Percentiles rank a stretch among this genome's conserved stretches.
phyloP scores from a whole-genome alignment of 1,140 invertebrate species.

The Hycleus phaleratus region DNA sequence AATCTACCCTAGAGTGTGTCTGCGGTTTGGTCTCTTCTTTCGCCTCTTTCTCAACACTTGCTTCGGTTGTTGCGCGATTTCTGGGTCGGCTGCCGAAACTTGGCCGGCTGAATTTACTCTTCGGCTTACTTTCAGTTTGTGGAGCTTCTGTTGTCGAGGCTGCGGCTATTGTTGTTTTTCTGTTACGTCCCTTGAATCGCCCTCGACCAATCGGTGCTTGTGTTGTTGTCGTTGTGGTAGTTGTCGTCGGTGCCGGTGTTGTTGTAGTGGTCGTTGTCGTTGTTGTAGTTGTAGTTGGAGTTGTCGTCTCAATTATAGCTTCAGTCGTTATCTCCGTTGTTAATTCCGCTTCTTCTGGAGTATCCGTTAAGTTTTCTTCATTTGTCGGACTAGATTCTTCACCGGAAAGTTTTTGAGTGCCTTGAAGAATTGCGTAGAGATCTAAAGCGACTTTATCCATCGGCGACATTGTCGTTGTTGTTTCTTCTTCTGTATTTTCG shows the following conservation, averaged over 20 bases:
- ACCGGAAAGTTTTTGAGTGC: constrained; percentile 64
- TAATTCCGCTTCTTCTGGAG: constrained; percentile 12
- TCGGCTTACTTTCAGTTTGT: constrained; percentile 29
- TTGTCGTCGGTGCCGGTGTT: constrained; percentile 44
- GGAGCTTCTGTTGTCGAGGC: constrained; percentile 38
- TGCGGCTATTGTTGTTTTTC: constrained; percentile 32
- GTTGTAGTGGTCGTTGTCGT: constrained; percentile 51
- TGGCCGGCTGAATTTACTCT: constrained; percentile 32
- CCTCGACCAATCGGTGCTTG: constrained; percentile 35
- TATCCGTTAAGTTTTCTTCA: constrained; percentile 12
- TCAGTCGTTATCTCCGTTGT: constrained; percentile 31
- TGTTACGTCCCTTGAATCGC: constrained; percentile 33
- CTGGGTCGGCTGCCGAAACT: constrained; percentile 28
- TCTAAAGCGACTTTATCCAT: constrained; percentile 78
- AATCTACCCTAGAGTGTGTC: constrained; percentile 28
- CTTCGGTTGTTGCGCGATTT: constrained; percentile 29
- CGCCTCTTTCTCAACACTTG: constrained; percentile 31
- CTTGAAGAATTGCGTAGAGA: constrained; percentile 65
- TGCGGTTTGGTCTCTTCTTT: constrained; percentile 44
- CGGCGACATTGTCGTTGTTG: constrained; percentile 54
- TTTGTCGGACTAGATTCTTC: constrained; percentile 35
- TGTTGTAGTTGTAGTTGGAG: constrained; percentile 50
- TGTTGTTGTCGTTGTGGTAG: constrained; percentile 45
- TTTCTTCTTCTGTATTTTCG: constrained; percentile 15
- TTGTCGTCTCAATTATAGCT: constrained; percentile 36